These are phyloP conservation scores for Tipula vernalis DNA, from an alignment of 2,888 invertebrate genomes.

Conservation along the genomic window DNA sequence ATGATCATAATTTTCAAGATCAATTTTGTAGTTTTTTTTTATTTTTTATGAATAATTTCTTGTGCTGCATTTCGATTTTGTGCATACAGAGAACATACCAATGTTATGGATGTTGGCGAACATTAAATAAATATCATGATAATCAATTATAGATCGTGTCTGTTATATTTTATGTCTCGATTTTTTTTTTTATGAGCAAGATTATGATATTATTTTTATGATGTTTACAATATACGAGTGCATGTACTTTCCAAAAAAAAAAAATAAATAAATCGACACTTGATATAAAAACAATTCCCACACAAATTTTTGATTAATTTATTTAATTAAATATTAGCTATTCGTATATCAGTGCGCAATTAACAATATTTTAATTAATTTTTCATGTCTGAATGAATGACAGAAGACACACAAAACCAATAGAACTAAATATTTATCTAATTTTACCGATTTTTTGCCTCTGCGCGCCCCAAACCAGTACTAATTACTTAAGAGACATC, in stretches of 20 bases:
- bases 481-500: not conserved
- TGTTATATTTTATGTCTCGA: not conserved
- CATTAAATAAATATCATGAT: conserved; percentile 4
- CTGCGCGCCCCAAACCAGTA: not conserved
- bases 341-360: not conserved
- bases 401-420: not conserved
- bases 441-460: not conserved
- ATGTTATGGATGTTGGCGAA: not conserved
- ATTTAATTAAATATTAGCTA: not conserved
- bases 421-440: not conserved
- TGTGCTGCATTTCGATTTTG: not conserved
- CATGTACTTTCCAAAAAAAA: not conserved
- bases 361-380: not conserved
- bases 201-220: not conserved
- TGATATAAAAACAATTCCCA: not conserved
- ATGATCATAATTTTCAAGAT: not conserved
- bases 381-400: not conserved
- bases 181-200: not conserved
- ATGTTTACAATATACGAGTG: not conserved
- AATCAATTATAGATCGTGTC: not conserved
- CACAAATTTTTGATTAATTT: not conserved
- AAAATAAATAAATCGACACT: not conserved
- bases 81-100: not conserved
- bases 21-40: not conserved
- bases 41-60: not conserved